Evolutionary conservation across 2,797 vertebrate species (phyloP).

Genomic region (Gouania willdenowi): DNA sequence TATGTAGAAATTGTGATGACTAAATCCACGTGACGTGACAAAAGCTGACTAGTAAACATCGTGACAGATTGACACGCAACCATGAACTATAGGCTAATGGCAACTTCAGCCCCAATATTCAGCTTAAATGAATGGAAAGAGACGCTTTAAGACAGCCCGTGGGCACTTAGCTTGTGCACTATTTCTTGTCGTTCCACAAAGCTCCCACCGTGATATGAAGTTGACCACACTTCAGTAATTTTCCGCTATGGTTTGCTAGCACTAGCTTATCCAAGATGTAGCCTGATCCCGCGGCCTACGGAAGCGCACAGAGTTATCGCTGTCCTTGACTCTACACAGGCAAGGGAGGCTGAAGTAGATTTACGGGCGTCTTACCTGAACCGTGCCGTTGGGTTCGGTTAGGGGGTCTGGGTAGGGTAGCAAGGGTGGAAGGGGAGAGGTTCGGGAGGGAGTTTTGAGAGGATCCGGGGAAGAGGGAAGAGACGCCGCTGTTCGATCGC

Average conservation of each 20-base stretch:
- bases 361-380: constrained; percentile 57
- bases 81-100: constrained; percentile 17
- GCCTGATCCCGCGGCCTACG: constrained; percentile 68
- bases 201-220: background rate
- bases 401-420: constrained; percentile 78
- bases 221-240: constrained; percentile 17
- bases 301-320: constrained; percentile 36
- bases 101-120: fast-evolving
- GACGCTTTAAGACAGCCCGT: fast-evolving
- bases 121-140: no score
- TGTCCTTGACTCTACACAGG: constrained; percentile 48
- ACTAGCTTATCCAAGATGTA: constrained; percentile 51
- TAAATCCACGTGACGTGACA: background rate
- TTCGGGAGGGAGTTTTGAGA: constrained; percentile 82
- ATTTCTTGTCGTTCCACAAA: no score
- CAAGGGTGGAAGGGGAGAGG: constrained; percentile 80
- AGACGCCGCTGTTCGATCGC: constrained; percentile 70
- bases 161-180: no score
- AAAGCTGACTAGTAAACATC: constrained; percentile 3
- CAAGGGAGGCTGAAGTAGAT: background rate
- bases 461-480: constrained; percentile 85
- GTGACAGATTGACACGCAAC: constrained; percentile 43
- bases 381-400: constrained; percentile 57
- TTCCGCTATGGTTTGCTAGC: constrained; percentile 35
- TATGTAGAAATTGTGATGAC: no score